phyloP scores from a whole-genome alignment of 2,797 vertebrate species.

The Alcedo atthis region DNA sequence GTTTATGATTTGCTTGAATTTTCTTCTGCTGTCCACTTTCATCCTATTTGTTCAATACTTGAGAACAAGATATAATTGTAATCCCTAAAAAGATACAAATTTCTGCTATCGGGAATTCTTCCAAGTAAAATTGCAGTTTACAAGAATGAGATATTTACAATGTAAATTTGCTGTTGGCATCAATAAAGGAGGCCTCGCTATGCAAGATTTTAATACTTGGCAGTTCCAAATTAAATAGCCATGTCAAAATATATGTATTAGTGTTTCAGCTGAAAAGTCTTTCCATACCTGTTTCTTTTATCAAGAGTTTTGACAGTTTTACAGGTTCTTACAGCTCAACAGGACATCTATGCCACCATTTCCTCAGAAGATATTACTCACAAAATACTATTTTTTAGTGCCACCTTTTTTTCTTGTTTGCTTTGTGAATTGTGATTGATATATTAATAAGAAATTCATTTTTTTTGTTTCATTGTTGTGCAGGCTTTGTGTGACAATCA shows the following conservation, averaged over 20 bases:
- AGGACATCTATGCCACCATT: neutral
- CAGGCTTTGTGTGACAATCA: slow-evolving; percentile 78
- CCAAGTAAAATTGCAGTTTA: neutral
- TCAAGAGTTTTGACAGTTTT: neutral
- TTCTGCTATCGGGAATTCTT: neutral
- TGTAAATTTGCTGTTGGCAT: neutral
- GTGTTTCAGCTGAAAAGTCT: neutral
- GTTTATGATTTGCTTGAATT: neutral
- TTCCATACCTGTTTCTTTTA: neutral
- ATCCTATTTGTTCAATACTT: neutral
- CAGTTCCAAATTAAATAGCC: neutral
- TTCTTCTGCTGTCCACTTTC: neutral
- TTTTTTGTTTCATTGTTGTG: neutral
- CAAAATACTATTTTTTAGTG: neutral
- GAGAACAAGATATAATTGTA: neutral
- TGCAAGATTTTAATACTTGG: neutral
- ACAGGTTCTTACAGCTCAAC: neutral
- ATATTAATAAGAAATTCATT: neutral
- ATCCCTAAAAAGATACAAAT: neutral
- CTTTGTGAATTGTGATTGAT: neutral
- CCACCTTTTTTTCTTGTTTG: neutral
- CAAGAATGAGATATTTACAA: neutral
- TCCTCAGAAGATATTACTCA: neutral
- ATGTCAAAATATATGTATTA: neutral
- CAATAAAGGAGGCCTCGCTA: neutral